Percentiles rank a stretch among this genome's conserved stretches.
Evolutionary conservation across 2,888 invertebrate species (phyloP).

Genomic region (Cheilosia variabilis): DNA sequence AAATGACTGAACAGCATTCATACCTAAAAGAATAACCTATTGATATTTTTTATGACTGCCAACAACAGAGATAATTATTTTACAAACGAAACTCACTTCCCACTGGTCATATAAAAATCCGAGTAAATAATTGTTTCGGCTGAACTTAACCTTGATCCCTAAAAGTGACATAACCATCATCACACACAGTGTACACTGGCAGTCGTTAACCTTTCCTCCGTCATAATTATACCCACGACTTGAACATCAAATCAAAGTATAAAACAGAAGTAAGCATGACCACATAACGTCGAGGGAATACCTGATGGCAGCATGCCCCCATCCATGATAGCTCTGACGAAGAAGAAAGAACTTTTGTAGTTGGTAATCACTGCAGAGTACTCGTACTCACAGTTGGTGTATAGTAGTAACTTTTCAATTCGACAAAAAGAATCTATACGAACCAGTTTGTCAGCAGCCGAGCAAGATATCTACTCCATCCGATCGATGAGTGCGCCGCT

Average conservation of each 20-base stretch:
- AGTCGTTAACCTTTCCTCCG: conserved; percentile 72
- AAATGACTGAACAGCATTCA: too few relatives aligned
- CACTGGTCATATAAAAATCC: conserved; percentile 15
- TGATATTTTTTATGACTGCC: conserved; percentile 8
- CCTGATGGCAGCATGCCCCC: conserved; percentile 11
- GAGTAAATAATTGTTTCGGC: conserved; percentile 61
- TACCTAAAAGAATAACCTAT: background rate
- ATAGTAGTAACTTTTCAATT: conserved; percentile 37
- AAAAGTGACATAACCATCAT: conserved; percentile 68
- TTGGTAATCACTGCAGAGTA: conserved; percentile 19
- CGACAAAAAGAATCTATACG: conserved; percentile 47
- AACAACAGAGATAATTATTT: conserved; percentile 15
- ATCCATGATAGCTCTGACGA: background rate
- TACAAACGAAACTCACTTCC: conserved; percentile 12
- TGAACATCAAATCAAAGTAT: conserved; percentile 67
- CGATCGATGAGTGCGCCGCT: conserved; percentile 48
- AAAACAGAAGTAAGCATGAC: conserved; percentile 68
- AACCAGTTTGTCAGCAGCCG: conserved; percentile 59
- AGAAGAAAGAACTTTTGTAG: conserved; percentile 45
- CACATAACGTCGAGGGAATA: conserved; percentile 50
- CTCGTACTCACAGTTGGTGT: background rate
- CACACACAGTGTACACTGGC: conserved; percentile 35
- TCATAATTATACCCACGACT: conserved; percentile 74
- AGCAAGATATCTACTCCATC: conserved; percentile 42
- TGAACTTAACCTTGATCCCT: conserved; percentile 75